Percentiles rank a stretch among this genome's conserved stretches.
phyloP scores from a whole-genome alignment of 2,113 vertebrate genomes.

The Thomomys bottae region DNA sequence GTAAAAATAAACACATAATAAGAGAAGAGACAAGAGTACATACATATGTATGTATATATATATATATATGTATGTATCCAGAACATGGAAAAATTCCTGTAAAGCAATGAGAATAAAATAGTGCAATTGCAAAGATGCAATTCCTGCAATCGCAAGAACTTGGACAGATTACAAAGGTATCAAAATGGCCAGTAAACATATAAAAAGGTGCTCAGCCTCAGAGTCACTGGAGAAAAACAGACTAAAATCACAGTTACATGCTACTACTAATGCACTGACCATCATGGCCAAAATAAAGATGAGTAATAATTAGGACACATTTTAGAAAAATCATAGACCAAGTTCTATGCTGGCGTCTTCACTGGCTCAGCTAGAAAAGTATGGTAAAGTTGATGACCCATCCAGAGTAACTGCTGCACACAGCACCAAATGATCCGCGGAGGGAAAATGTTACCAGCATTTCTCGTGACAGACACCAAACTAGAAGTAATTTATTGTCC shows the following conservation, averaged over 20 bases:
- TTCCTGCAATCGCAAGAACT: no score
- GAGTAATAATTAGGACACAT: background rate
- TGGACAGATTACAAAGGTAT: background rate
- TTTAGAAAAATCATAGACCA: background rate
- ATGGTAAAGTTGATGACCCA: no score
- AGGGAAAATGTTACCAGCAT: no score
- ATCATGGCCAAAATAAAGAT: conserved; percentile 24
- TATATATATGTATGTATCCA: no score
- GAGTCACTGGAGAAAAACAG: background rate
- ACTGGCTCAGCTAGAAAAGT: background rate
- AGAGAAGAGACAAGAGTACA: no score
- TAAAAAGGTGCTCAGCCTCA: background rate
- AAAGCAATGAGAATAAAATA: conserved; percentile 10
- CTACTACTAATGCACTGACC: background rate
- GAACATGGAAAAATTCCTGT: background rate
- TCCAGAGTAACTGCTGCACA: no score
- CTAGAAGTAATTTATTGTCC: background rate
- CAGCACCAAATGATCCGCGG: no score
- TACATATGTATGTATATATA: no score
- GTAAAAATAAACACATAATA: no score
- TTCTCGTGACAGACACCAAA: background rate
- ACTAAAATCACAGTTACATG: background rate
- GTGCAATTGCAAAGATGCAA: background rate
- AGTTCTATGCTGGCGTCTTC: background rate
- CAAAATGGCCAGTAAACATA: conserved; percentile 25